These are phyloP conservation scores for Lasioglossum morio DNA, from an alignment of 2,888 invertebrate species.

Conservation along the genomic window DNA sequence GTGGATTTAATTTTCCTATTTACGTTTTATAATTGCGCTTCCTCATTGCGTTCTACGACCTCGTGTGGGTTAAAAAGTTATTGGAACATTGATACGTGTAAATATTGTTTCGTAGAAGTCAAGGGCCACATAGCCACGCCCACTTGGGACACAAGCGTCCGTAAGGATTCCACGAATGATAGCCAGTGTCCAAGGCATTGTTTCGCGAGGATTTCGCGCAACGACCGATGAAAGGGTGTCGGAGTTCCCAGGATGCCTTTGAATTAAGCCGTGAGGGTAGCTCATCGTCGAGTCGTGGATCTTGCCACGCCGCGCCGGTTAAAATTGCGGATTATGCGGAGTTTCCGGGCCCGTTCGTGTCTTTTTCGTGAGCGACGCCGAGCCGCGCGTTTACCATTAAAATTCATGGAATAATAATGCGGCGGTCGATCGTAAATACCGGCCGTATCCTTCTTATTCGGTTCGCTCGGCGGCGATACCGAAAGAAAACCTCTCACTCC, in stretches of 20 bases:
- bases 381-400: conserved; percentile 76
- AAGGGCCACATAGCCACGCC: neutral
- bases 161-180: neutral
- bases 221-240: conserved; percentile 25
- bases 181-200: neutral
- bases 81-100: too few relatives aligned
- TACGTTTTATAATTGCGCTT: too few relatives aligned
- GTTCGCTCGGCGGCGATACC: conserved; percentile 39
- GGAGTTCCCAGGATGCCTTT: conserved; percentile 69
- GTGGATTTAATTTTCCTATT: too few relatives aligned
- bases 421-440: conserved; percentile 76
- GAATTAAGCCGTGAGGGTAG: conserved; percentile 70
- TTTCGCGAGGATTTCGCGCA: neutral
- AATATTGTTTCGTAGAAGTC: neutral
- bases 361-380: conserved; percentile 41
- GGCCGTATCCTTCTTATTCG: conserved; percentile 64
- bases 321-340: conserved; percentile 78
- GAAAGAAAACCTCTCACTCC: neutral
- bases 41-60: too few relatives aligned
- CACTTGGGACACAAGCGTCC: neutral
- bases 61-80: too few relatives aligned
- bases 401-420: conserved; percentile 83
- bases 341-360: conserved; percentile 46
- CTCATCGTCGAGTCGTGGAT: conserved; percentile 62
- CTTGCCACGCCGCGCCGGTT: conserved; percentile 64